Evolutionary conservation across 2,113 vertebrate genomes (phyloP).

Genomic region (Gyps fulvus): DNA sequence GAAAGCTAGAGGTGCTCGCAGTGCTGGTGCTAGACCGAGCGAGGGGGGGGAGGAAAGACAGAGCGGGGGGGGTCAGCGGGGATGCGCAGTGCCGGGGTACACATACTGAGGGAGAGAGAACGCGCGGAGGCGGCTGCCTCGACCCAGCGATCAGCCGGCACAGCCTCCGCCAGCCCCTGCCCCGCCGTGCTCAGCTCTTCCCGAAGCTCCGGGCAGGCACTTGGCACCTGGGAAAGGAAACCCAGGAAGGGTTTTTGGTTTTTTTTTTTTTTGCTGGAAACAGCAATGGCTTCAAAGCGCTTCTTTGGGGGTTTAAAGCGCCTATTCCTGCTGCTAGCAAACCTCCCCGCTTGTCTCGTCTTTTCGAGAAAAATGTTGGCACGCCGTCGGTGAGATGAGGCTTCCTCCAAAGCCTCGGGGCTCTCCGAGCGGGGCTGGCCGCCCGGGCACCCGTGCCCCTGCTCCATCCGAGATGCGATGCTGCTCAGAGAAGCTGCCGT

Average conservation of each 20-base stretch:
- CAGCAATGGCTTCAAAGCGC: not conserved
- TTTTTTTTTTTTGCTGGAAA: not conserved
- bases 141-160: rapidly evolving
- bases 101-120: not conserved
- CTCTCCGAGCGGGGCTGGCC: rapidly evolving
- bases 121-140: rapidly evolving
- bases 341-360: not conserved
- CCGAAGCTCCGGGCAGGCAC: not conserved
- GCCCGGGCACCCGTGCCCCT: rapidly evolving
- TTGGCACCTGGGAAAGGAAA: not conserved
- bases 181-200: not conserved
- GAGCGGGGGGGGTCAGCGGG: not conserved
- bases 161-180: not conserved
- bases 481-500: not conserved
- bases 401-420: not conserved
- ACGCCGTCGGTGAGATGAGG: rapidly evolving
- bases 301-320: rapidly evolving
- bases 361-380: rapidly evolving
- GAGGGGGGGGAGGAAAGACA: not conserved
- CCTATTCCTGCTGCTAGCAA: not conserved
- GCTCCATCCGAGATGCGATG: rapidly evolving
- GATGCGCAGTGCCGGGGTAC: not conserved
- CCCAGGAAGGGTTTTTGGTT: too few relatives aligned
- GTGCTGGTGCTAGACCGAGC: not conserved
- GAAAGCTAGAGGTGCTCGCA: rapidly evolving